Evolutionary conservation across 2,113 vertebrate species (phyloP).

Genomic region (Rousettus leschenaultii): DNA sequence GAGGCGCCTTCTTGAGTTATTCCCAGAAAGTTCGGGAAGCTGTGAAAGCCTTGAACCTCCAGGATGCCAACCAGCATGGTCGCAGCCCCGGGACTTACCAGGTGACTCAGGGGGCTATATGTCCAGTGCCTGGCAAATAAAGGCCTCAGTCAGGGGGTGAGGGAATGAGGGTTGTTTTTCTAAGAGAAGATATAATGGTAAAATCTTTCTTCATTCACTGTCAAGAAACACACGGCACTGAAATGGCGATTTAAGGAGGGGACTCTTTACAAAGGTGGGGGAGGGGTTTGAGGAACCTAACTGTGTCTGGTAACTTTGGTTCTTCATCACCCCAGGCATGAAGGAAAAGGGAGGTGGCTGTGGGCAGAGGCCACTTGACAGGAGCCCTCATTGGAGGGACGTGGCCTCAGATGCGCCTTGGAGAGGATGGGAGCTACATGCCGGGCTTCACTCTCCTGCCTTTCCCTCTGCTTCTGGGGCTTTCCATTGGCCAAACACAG

Average conservation of each 20-base stretch:
- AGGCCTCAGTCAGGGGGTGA: not conserved
- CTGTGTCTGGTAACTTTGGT: not conserved
- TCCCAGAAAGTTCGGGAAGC: slow-evolving; percentile 89
- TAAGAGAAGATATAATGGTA: not conserved
- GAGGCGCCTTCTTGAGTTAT: slow-evolving; percentile 90
- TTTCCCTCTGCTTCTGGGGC: not conserved
- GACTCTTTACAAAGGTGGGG: not conserved
- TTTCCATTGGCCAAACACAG: not conserved
- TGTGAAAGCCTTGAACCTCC: slow-evolving; percentile 75
- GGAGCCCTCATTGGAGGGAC: not conserved
- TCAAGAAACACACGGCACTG: not conserved
- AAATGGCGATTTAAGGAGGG: not conserved
- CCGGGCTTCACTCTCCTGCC: not conserved
- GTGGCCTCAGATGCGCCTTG: not conserved
- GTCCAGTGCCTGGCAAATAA: not conserved
- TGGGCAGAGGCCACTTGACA: not conserved
- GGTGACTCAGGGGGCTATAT: slow-evolving; percentile 75
- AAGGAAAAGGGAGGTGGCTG: not conserved
- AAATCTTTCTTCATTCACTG: not conserved
- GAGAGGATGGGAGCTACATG: too few relatives aligned
- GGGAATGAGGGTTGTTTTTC: not conserved
- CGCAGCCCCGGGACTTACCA: slow-evolving; percentile 81
- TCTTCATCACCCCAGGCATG: not conserved
- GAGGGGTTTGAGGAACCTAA: not conserved
- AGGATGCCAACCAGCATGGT: slow-evolving; percentile 59